These are phyloP conservation scores for Todiramphus chloris DNA, from an alignment of 2,113 vertebrate species.

Conservation along the genomic window DNA sequence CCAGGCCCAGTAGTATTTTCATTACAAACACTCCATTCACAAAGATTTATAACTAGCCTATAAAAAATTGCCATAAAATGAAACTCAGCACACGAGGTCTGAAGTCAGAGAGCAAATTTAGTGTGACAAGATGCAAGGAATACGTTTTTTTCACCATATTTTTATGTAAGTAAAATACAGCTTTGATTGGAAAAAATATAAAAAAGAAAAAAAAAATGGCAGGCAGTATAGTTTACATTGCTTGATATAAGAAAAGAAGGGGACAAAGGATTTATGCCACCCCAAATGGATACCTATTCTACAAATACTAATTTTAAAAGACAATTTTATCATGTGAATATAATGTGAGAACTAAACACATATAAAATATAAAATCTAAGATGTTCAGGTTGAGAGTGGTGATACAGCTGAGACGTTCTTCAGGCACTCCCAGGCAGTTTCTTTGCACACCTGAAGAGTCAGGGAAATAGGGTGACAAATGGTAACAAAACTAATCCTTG, in stretches of 20 bases:
- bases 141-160: not conserved
- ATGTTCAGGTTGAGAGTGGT: not conserved
- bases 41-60: not conserved
- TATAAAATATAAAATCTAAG: not conserved
- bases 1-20: not conserved
- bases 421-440: not conserved
- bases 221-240: not conserved
- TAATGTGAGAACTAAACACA: not conserved
- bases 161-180: not conserved
- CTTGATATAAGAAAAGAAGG: not conserved
- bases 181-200: not conserved
- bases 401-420: not conserved
- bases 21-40: slow-evolving; percentile 19
- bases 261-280: not conserved
- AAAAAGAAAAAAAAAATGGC: not conserved
- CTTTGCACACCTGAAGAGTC: not conserved
- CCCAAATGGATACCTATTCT: not conserved
- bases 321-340: not conserved
- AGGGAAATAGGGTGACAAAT: not conserved
- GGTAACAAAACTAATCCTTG: not conserved
- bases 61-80: slow-evolving; percentile 5
- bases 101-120: not conserved
- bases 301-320: not conserved
- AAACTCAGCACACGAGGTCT: not conserved
- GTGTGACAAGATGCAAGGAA: not conserved